Percentiles rank a stretch among this genome's conserved stretches.
These are phyloP conservation scores for Menidia beryllina DNA, from an alignment of 2,113 vertebrate genomes.

Conservation along the genomic window DNA sequence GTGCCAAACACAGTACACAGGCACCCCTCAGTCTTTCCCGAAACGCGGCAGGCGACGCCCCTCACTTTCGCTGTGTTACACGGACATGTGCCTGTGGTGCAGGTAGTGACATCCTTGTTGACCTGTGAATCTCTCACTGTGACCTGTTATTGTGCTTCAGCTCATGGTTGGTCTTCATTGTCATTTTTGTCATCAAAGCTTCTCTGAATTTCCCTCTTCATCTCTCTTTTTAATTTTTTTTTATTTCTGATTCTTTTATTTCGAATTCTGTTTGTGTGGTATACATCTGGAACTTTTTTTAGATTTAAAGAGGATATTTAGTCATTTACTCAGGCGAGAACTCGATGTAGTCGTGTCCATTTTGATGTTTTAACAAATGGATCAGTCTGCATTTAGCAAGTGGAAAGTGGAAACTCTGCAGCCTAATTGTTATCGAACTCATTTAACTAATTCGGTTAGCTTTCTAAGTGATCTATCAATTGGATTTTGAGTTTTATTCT, in stretches of 20 bases:
- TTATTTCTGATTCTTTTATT: not conserved
- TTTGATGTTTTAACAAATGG: conserved; percentile 28
- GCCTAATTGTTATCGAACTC: conserved; percentile 65
- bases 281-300: not conserved
- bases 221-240: too few relatives aligned
- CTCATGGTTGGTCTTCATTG: conserved; percentile 63
- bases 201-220: too few relatives aligned
- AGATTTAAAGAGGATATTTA: not conserved
- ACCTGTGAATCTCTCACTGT: conserved; percentile 66
- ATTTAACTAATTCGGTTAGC: conserved; percentile 55
- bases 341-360: conserved; percentile 2
- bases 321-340: conserved; percentile 3
- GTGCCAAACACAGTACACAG: conserved; percentile 98
- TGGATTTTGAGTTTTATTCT: conserved; percentile 46
- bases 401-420: conserved; percentile 53
- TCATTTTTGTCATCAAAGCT: conserved; percentile 51
- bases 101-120: conserved; percentile 86
- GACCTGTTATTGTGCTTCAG: conserved; percentile 64
- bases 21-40: conserved; percentile 97
- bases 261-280: not conserved
- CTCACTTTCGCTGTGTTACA: conserved; percentile 99
- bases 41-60: conserved; percentile 98
- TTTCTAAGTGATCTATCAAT: conserved; percentile 48
- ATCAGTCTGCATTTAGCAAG: conserved; percentile 48
- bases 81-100: conserved; percentile 98